A percentile compares a stretch with the other conserved stretches of the same genome.
Evolutionary conservation across 2,797 vertebrate genomes (phyloP).

Genomic region (Erpetoichthys calabaricus): DNA sequence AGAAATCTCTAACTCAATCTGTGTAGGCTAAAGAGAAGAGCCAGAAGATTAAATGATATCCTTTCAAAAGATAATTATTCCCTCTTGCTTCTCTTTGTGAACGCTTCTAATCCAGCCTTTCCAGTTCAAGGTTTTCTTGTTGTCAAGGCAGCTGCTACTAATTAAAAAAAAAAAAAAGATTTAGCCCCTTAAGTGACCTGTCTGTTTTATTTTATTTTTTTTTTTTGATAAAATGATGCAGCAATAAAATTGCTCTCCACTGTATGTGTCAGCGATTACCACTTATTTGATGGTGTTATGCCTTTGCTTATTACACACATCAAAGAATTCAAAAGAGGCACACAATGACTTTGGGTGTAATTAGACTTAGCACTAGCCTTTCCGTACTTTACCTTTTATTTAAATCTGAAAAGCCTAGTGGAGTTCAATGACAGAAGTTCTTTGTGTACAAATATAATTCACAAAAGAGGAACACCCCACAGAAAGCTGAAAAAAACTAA

Average conservation of each 20-base stretch:
- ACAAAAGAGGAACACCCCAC: too few relatives aligned
- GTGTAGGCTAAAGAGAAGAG: conserved; percentile 41
- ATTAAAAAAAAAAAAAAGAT: conserved; percentile 34
- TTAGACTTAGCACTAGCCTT: conserved; percentile 9
- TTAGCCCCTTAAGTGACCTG: conserved; percentile 28
- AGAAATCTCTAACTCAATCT: conserved; percentile 27
- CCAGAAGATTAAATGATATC: conserved; percentile 39
- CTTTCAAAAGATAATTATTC: conserved; percentile 35
- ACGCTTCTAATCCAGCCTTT: conserved; percentile 34
- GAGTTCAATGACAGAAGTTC: background rate
- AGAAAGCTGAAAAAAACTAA: too few relatives aligned
- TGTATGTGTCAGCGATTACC: conserved; percentile 30
- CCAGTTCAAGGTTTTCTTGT: conserved; percentile 49
- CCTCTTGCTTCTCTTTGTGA: conserved; percentile 41
- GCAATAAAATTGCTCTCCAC: conserved; percentile 32
- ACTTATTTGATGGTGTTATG: conserved; percentile 9
- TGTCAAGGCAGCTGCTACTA: conserved; percentile 43
- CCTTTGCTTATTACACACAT: conserved; percentile 14
- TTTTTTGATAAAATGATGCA: conserved; percentile 30
- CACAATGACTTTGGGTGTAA: conserved; percentile 23
- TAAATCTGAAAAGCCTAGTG: conserved; percentile 2
- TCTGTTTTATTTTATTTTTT: conserved; percentile 21
- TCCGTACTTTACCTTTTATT: conserved; percentile 1
- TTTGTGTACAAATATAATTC: background rate
- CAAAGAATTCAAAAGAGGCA: conserved; percentile 12